phyloP scores from a whole-genome alignment of 2,888 invertebrate species.

The Tuberolachnus salignus region DNA sequence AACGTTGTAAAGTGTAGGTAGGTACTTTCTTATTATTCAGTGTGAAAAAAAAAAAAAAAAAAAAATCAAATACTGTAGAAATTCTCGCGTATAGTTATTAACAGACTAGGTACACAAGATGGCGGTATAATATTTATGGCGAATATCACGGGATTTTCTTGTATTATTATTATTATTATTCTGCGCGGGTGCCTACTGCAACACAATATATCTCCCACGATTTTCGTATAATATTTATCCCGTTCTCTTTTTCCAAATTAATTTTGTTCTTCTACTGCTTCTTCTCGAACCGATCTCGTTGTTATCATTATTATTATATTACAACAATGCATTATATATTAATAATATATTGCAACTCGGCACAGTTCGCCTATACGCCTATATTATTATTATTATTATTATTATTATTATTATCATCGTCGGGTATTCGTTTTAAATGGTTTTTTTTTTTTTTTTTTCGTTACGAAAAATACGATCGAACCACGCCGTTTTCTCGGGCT shows the following conservation, averaged over 20 bases:
- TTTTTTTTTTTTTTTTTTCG: too few species aligned
- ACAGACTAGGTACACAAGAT: neutral
- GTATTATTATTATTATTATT: slow-evolving; percentile 13
- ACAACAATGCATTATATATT: too few species aligned
- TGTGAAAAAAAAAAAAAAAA: slow-evolving; percentile 2
- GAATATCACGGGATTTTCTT: slow-evolving; percentile 27
- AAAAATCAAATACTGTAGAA: slow-evolving; percentile 5
- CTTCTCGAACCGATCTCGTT: too few species aligned
- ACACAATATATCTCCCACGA: slow-evolving; percentile 1
- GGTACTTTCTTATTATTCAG: slow-evolving; percentile 3
- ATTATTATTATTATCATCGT: too few species aligned
- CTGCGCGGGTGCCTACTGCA: neutral
- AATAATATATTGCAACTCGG: too few species aligned
- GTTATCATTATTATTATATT: too few species aligned
- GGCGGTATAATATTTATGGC: neutral
- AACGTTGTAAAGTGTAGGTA: neutral
- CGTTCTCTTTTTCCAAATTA: slow-evolving; percentile 31
- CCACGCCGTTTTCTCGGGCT: too few species aligned
- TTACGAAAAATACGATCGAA: neutral
- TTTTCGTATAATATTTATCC: neutral
- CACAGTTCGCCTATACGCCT: neutral
- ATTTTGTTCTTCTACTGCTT: too few species aligned
- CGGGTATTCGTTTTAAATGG: too few species aligned
- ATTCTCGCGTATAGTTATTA: slow-evolving; percentile 10
- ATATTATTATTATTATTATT: too few species aligned